A percentile compares a stretch with the other conserved stretches of the same genome.
phyloP scores from a whole-genome alignment of 1,140 invertebrate species.

The Atopsyche davidsoni region DNA sequence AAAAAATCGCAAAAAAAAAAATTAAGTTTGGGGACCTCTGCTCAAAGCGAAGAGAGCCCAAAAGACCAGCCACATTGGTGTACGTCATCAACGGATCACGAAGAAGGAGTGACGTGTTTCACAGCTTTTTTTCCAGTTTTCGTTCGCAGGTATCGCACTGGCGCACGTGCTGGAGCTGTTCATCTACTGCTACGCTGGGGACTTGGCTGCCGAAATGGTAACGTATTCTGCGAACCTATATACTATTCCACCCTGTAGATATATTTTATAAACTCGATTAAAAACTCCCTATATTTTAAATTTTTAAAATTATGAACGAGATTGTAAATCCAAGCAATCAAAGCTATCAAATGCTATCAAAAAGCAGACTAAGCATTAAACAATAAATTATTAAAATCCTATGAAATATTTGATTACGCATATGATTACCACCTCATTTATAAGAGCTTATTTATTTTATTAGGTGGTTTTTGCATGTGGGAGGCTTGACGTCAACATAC shows the following conservation, averaged over 20 bases:
- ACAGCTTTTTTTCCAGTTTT: slow-evolving; percentile 18
- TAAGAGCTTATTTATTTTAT: too few species aligned
- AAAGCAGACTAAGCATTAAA: not conserved
- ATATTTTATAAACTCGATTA: too few species aligned
- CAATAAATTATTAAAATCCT: too few species aligned
- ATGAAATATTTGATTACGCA: too few species aligned
- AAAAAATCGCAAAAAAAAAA: not conserved
- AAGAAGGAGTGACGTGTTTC: not conserved
- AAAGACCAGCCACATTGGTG: too few species aligned
- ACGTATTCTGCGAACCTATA: too few species aligned
- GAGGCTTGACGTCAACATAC: too few species aligned
- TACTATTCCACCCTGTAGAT: too few species aligned
- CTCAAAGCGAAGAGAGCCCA: too few species aligned
- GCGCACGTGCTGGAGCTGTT: slow-evolving; percentile 25
- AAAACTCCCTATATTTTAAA: not conserved
- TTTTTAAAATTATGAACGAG: not conserved
- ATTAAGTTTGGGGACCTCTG: too few species aligned
- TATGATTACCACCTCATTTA: too few species aligned
- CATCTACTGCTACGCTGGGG: slow-evolving; percentile 26
- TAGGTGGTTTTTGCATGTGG: too few species aligned
- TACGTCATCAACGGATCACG: not conserved
- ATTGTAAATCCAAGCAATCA: not conserved
- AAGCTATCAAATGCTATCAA: not conserved
- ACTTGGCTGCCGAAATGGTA: slow-evolving; percentile 23
- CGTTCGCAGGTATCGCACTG: slow-evolving; percentile 20